Base-by-base conservation (phyloP, 2,888 invertebrate species). In the Sycophila texana region DNA sequence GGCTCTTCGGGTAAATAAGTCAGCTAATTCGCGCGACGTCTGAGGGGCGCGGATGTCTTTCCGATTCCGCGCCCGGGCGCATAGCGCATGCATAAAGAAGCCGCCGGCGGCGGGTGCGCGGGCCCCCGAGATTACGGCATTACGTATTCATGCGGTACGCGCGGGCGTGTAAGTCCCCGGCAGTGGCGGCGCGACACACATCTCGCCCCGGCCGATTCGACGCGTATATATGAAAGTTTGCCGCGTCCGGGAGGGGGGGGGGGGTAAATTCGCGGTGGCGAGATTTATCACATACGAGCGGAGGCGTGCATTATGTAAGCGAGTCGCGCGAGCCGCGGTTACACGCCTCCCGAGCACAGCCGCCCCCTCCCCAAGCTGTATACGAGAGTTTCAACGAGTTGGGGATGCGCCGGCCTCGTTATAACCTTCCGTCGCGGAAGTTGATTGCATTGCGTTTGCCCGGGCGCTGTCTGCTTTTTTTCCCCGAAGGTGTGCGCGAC, bases 201-300 rank as follows among this genome's bases (percentile, higher is more conserved):
- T 39, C 39, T 4, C 7, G 39, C 39, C 26, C 39, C 39, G 39
- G 39, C 39, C 39, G 39, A 39, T 39, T 39, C 39, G 39, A 39
- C 39, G 39, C 39, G 39, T 39, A 30, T 30, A n/a, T n/a, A 39
- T 4, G 39, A 39, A 39, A 39, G 39, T 39, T 39, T 39, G 39
- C 39, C 39, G 39, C 39, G 4, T 4, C 7, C 3, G 39, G 5
- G 4, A 5, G 39, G 39, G 3, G 39, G 7, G 0, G 39, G 39
- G 39, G 39, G 39, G 3, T 39, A 39, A 39, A 39, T 39, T 39
- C 39, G 39, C 39, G 39, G 39, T 39, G 7, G 49, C 51, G 57
- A 71, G 71, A 71, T 77, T 77, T 71, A 71, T 76, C 70, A 57
- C 58, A 58, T 58, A 49, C 67, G 61, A n/a, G 20, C 12, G 71